These are phyloP conservation scores for Notocelia uddmanniana DNA, from an alignment of 2,888 invertebrate species.

Conservation along the genomic window DNA sequence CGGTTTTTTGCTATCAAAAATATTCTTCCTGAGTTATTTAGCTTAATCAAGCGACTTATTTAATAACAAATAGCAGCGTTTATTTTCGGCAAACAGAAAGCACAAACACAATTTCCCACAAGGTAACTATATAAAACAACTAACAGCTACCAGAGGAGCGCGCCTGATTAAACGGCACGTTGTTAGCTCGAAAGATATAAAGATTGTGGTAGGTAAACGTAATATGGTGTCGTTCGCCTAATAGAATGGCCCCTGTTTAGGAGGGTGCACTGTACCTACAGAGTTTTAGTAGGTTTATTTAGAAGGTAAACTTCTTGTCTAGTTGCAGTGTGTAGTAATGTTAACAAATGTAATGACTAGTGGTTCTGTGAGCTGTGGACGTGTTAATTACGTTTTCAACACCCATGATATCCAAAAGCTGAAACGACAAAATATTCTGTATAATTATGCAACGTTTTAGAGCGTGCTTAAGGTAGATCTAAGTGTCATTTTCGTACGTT, in stretches of 20 bases:
- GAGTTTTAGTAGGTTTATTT: slow-evolving; percentile 19
- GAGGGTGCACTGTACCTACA: slow-evolving; percentile 20
- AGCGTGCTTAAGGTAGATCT: no score
- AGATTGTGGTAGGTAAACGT: slow-evolving; percentile 66
- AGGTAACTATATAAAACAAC: slow-evolving; percentile 50
- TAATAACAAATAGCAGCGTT: slow-evolving; percentile 35
- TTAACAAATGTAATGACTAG: neutral
- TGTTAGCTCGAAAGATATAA: slow-evolving; percentile 78
- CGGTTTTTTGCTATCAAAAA: neutral
- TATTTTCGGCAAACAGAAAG: slow-evolving; percentile 35
- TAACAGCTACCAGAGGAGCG: slow-evolving; percentile 58
- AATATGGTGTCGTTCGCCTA: slow-evolving; percentile 82
- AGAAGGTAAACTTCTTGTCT: neutral
- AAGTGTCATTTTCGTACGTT: no score
- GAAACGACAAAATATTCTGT: no score
- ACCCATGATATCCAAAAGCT: no score
- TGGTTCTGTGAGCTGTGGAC: no score
- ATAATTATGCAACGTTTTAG: no score
- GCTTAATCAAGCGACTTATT: slow-evolving; percentile 41
- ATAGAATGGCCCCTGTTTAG: slow-evolving; percentile 68
- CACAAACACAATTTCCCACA: slow-evolving; percentile 55
- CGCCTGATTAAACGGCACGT: slow-evolving; percentile 76
- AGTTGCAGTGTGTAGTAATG: slow-evolving; percentile 7
- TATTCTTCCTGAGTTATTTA: slow-evolving; percentile 8
- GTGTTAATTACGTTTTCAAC: no score